Evolutionary conservation across 2,888 invertebrate genomes (phyloP).

Genomic region (Morpho achilles): DNA sequence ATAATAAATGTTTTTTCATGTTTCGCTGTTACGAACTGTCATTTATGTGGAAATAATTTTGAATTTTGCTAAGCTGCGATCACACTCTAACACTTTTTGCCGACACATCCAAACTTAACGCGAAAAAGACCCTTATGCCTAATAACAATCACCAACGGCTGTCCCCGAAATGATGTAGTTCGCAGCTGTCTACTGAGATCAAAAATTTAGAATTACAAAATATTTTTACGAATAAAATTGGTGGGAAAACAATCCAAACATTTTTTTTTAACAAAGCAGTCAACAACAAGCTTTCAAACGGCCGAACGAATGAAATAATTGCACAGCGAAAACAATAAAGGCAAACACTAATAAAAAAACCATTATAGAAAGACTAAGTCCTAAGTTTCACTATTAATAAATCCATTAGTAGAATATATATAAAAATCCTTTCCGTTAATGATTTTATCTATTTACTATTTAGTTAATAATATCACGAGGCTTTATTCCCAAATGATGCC

Average conservation of each 20-base stretch:
- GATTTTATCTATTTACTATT: slow-evolving; percentile 77
- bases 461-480: slow-evolving; percentile 78
- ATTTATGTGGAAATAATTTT: slow-evolving; percentile 27
- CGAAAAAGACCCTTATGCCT: slow-evolving; percentile 47
- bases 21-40: slow-evolving; percentile 52
- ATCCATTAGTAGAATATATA: slow-evolving; percentile 78
- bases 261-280: slow-evolving; percentile 48
- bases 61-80: slow-evolving; percentile 43
- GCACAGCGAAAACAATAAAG: slow-evolving; percentile 77
- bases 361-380: slow-evolving; percentile 59
- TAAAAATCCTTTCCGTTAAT: slow-evolving; percentile 77
- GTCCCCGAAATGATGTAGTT: slow-evolving; percentile 57
- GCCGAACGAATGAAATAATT: slow-evolving; percentile 62
- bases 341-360: slow-evolving; percentile 58
- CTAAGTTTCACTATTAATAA: slow-evolving; percentile 74
- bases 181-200: slow-evolving; percentile 75
- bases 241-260: slow-evolving; percentile 42
- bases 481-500: slow-evolving; percentile 65
- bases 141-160: slow-evolving; percentile 66
- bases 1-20: slow-evolving; percentile 42
- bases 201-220: slow-evolving; percentile 63
- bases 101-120: slow-evolving; percentile 75
- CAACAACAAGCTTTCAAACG: slow-evolving; percentile 60
- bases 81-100: slow-evolving; percentile 45
- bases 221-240: slow-evolving; percentile 44